Percentiles rank a stretch among this genome's conserved stretches.
phyloP scores from a whole-genome alignment of 2,888 invertebrate species.

The Troides helena region DNA sequence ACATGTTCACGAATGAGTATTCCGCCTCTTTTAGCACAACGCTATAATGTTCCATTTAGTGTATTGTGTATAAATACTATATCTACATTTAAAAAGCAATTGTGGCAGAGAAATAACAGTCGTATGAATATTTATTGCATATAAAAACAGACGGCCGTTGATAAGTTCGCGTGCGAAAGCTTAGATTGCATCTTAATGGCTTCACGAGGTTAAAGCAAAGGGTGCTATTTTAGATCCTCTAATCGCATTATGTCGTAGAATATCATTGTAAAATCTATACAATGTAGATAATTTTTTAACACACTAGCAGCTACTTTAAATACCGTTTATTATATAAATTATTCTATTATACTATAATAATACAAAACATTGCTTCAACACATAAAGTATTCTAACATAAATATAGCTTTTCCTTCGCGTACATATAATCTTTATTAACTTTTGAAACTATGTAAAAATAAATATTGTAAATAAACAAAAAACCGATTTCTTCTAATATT shows the following conservation, averaged over 20 bases:
- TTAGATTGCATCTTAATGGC: conserved; percentile 36
- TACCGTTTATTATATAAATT: neutral
- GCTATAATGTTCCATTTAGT: neutral
- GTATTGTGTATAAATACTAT: neutral
- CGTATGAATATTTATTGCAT: conserved; percentile 15
- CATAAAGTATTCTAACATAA: no score
- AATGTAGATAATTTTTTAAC: neutral
- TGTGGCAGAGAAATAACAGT: conserved; percentile 3
- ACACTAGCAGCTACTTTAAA: neutral
- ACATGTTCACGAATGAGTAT: neutral
- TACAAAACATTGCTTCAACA: neutral
- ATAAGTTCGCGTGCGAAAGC: conserved; percentile 28
- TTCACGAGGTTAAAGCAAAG: conserved; percentile 30
- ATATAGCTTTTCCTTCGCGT: no score
- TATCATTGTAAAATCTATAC: neutral
- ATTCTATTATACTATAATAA: neutral
- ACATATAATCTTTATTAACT: no score
- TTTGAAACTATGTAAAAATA: no score
- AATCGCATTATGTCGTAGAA: neutral
- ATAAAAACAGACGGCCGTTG: conserved; percentile 25
- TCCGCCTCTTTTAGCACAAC: neutral
- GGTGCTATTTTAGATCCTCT: conserved; percentile 14
- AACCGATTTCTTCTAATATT: no score
- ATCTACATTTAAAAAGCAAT: neutral
- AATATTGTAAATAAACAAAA: no score